These are phyloP conservation scores for Myopa tessellatipennis DNA, from an alignment of 2,888 invertebrate species.

Conservation along the genomic window DNA sequence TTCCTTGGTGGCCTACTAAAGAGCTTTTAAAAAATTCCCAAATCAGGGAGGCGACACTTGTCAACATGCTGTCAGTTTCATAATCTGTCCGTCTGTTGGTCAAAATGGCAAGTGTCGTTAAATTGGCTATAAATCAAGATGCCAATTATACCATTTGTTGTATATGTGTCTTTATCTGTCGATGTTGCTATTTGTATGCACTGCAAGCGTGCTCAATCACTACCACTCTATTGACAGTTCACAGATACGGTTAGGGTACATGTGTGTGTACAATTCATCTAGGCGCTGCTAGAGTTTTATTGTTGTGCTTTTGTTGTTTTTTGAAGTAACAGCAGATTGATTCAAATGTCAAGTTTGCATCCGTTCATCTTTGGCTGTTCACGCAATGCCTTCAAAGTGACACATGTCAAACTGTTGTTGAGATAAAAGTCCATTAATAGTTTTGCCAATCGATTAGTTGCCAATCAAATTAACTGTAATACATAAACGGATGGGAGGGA, in stretches of 20 bases:
- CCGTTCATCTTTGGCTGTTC: neutral
- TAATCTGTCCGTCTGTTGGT: neutral
- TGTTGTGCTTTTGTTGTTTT: constrained; percentile 37
- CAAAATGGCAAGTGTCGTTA: neutral
- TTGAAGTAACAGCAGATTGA: constrained; percentile 37
- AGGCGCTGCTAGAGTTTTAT: neutral
- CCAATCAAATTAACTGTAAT: too few relatives aligned
- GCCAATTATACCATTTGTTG: constrained; percentile 30
- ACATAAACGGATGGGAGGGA: too few relatives aligned
- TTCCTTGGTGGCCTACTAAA: neutral
- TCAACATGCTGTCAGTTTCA: constrained; percentile 18
- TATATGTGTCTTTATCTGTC: neutral
- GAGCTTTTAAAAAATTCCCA: neutral
- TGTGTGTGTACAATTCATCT: constrained; percentile 1
- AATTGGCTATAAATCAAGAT: constrained; percentile 36
- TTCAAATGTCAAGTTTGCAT: constrained; percentile 35
- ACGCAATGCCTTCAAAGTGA: too few relatives aligned
- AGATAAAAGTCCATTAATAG: too few relatives aligned
- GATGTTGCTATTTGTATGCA: neutral
- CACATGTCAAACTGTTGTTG: too few relatives aligned
- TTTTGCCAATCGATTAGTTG: too few relatives aligned
- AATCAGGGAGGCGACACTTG: neutral
- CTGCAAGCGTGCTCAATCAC: constrained; percentile 16
- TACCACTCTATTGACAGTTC: constrained; percentile 7
- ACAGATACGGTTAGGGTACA: constrained; percentile 14